Evolutionary conservation across 2,797 vertebrate genomes (phyloP).

Genomic region (Sebastes aleutianus): DNA sequence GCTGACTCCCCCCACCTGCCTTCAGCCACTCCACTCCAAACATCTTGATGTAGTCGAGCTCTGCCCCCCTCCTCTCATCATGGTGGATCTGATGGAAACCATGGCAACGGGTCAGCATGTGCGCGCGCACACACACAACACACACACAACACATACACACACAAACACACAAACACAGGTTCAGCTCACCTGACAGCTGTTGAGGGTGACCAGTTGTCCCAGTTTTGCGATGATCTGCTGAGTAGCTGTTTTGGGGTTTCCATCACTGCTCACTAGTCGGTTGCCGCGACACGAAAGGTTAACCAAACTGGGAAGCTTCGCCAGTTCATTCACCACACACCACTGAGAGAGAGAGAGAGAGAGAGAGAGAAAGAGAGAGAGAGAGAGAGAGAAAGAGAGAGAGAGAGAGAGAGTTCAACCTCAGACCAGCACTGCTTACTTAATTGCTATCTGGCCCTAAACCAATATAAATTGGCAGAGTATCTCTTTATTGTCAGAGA

Average conservation of each 20-base stretch:
- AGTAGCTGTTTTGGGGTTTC: slow-evolving; percentile 75
- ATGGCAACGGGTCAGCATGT: background rate
- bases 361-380: too few relatives aligned
- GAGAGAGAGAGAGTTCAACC: too few relatives aligned
- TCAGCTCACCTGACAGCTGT: slow-evolving; percentile 79
- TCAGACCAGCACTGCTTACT: too few relatives aligned
- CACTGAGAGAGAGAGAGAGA: too few relatives aligned
- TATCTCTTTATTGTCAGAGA: too few relatives aligned
- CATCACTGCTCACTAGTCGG: slow-evolving; percentile 78
- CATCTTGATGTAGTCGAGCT: slow-evolving; percentile 93
- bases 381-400: too few relatives aligned
- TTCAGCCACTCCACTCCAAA: slow-evolving; percentile 90
- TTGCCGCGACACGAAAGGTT: slow-evolving; percentile 85
- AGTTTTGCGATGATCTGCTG: slow-evolving; percentile 91
- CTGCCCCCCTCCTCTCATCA: slow-evolving; percentile 89
- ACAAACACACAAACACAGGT: background rate
- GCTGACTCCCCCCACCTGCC: slow-evolving; percentile 83
- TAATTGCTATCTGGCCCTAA: too few relatives aligned
- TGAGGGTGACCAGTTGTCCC: slow-evolving; percentile 80
- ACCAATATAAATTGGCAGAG: too few relatives aligned
- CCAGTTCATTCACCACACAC: slow-evolving; percentile 88
- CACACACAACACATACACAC: background rate
- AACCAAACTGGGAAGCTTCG: slow-evolving; percentile 83
- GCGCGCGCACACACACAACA: background rate
- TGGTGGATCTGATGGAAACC: slow-evolving; percentile 77